phyloP scores from a whole-genome alignment of 2,888 invertebrate genomes.

The Lapara coniferarum region DNA sequence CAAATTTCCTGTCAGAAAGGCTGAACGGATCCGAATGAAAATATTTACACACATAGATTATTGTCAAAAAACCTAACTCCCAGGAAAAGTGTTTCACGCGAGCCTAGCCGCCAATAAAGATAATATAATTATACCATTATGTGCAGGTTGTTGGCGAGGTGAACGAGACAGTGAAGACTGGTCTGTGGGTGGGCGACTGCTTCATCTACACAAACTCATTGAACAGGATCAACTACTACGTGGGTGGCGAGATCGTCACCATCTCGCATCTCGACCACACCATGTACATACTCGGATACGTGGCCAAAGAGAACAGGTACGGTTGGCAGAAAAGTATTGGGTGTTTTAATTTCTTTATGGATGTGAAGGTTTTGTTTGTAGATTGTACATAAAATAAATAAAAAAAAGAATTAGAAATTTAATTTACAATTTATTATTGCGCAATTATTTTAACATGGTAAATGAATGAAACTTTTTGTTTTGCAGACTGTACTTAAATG shows the following conservation, averaged over 20 bases:
- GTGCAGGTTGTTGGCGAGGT: constrained; percentile 92
- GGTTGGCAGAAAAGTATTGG: background rate
- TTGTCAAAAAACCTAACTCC: too few relatives aligned
- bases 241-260: constrained; percentile 99
- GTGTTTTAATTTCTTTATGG: constrained; percentile 4
- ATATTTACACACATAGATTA: too few relatives aligned
- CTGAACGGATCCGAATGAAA: too few relatives aligned
- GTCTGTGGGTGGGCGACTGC: constrained; percentile 99
- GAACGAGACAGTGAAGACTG: constrained; percentile 96
- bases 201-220: constrained; percentile 99
- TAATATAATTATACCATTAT: background rate
- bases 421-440: too few relatives aligned
- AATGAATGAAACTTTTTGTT: too few relatives aligned
- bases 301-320: constrained; percentile 94
- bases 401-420: too few relatives aligned
- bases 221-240: constrained; percentile 99
- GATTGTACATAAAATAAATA: too few relatives aligned
- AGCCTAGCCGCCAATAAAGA: too few relatives aligned
- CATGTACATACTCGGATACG: constrained; percentile 98
- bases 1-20: too few relatives aligned
- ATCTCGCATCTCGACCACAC: constrained; percentile 98
- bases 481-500: constrained; percentile 94
- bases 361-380: too few relatives aligned
- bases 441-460: too few relatives aligned
- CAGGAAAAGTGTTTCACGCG: too few relatives aligned